These are phyloP conservation scores for Alloplasta piceator DNA, from an alignment of 2,888 invertebrate genomes.

Conservation along the genomic window DNA sequence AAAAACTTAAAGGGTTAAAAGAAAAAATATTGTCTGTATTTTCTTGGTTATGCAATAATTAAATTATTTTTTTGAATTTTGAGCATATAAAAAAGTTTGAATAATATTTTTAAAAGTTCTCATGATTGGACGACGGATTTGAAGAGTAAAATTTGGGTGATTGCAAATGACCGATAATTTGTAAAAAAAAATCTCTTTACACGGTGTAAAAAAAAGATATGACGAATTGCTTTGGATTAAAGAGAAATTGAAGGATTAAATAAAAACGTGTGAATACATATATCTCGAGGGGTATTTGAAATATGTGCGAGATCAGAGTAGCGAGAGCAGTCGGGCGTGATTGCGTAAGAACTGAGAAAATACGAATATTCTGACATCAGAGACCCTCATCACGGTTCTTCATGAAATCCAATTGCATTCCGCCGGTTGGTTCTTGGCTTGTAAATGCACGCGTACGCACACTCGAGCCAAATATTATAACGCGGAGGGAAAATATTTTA, in stretches of 20 bases:
- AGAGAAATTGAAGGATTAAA: not conserved
- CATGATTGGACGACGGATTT: no score
- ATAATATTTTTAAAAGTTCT: no score
- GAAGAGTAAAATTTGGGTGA: no score
- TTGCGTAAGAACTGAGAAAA: slow-evolving; percentile 24
- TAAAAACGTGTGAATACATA: not conserved
- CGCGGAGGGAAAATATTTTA: slow-evolving; percentile 53
- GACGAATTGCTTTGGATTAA: not conserved
- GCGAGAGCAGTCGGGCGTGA: slow-evolving; percentile 1
- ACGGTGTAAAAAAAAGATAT: no score
- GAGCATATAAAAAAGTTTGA: no score
- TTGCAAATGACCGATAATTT: no score
- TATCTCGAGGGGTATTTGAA: not conserved
- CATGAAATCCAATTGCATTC: slow-evolving; percentile 49
- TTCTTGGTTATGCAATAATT: no score
- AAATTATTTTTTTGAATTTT: no score
- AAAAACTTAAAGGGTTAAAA: slow-evolving; percentile 5
- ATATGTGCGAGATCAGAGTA: slow-evolving; percentile 30
- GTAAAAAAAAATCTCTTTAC: no score
- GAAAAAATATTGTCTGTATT: no score
- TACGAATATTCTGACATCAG: slow-evolving; percentile 21
- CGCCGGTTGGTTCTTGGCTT: slow-evolving; percentile 34
- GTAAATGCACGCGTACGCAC: slow-evolving; percentile 34
- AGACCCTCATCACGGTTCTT: slow-evolving; percentile 41
- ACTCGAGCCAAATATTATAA: slow-evolving; percentile 60